Evolutionary conservation across 2,113 vertebrate species (phyloP).

Genomic region (Strix uralensis): DNA sequence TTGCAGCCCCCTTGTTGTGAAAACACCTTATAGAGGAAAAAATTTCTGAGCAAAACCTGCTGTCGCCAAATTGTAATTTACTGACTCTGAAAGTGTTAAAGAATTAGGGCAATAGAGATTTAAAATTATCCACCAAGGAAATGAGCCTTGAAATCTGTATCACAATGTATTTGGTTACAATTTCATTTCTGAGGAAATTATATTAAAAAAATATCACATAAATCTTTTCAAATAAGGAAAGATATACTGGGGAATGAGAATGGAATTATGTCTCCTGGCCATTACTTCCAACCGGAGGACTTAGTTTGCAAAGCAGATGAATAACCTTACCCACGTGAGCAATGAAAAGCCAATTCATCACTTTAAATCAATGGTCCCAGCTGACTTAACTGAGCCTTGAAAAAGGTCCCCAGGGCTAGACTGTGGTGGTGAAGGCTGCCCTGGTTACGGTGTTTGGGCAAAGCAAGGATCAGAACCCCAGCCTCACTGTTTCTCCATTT

Average conservation of each 20-base stretch:
- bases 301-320: slow-evolving; percentile 4
- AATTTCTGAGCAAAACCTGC: slow-evolving; percentile 19
- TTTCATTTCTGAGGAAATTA: slow-evolving; percentile 43
- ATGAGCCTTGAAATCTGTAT: slow-evolving; percentile 55
- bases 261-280: slow-evolving; percentile 25
- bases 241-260: slow-evolving; percentile 24
- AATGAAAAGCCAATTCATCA: neutral
- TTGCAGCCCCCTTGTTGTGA: neutral
- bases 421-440: neutral
- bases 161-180: slow-evolving; percentile 54
- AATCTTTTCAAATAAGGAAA: slow-evolving; percentile 61
- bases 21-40: slow-evolving; percentile 30
- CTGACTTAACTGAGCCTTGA: neutral
- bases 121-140: slow-evolving; percentile 39
- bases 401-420: neutral
- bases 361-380: neutral
- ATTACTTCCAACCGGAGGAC: neutral
- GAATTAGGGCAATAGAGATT: slow-evolving; percentile 51
- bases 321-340: neutral
- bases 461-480: neutral
- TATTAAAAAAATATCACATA: neutral
- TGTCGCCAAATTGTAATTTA: slow-evolving; percentile 44
- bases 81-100: slow-evolving; percentile 62
- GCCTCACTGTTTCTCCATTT: neutral
- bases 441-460: neutral